Evolutionary conservation across 2,888 invertebrate species (phyloP).

Genomic region (Nebria salina): DNA sequence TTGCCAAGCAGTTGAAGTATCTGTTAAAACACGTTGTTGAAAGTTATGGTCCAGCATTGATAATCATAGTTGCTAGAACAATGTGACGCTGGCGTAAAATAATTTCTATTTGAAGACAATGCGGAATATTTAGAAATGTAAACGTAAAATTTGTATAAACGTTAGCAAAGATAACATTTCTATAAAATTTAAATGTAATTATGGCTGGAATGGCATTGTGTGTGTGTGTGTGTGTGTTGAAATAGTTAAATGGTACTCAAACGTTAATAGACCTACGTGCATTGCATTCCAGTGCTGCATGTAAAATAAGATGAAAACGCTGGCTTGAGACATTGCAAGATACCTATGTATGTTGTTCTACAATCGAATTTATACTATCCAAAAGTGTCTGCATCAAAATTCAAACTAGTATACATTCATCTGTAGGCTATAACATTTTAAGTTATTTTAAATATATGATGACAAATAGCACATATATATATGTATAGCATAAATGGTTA

Average conservation of each 20-base stretch:
- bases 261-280: conserved; percentile 40
- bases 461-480: background rate
- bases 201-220: background rate
- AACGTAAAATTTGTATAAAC: too few relatives aligned
- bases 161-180: too few relatives aligned
- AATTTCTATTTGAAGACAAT: too few relatives aligned
- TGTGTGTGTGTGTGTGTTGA: conserved; percentile 2
- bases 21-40: background rate
- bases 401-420: background rate
- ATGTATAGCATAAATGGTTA: background rate
- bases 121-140: too few relatives aligned
- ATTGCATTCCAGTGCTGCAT: conserved; percentile 12
- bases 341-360: too few relatives aligned
- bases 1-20: background rate
- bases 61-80: too few relatives aligned
- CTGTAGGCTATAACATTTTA: background rate
- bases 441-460: conserved; percentile 6
- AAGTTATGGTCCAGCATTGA: background rate
- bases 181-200: background rate
- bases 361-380: too few relatives aligned
- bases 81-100: too few relatives aligned
- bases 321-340: too few relatives aligned
- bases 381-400: background rate
- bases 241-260: conserved; percentile 40
- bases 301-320: too few relatives aligned